Percentiles rank a stretch among this genome's conserved stretches.
Evolutionary conservation across 2,888 invertebrate species (phyloP).

Genomic region (Coenonympha glycerion): DNA sequence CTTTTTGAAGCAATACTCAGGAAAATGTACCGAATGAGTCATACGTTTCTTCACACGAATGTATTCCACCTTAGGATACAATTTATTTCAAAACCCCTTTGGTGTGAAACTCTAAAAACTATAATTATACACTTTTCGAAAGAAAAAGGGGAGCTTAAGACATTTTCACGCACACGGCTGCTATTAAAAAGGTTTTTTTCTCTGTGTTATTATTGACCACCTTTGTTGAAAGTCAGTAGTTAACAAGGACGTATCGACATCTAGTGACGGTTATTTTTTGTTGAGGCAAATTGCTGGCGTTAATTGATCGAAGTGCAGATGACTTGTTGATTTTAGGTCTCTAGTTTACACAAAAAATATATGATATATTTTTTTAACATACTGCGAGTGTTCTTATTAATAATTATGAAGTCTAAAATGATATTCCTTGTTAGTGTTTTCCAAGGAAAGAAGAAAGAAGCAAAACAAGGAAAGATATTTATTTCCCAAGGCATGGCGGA

Average conservation of each 20-base stretch:
- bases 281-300: slow-evolving; percentile 58
- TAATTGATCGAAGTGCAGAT: slow-evolving; percentile 65
- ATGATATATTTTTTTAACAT: background rate
- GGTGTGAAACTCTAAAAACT: slow-evolving; percentile 8
- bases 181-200: slow-evolving; percentile 26
- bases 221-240: slow-evolving; percentile 35
- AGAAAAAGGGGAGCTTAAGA: slow-evolving; percentile 3
- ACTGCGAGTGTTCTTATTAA: too few species aligned
- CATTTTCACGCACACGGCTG: slow-evolving; percentile 13
- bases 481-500: too few species aligned
- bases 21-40: background rate
- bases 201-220: slow-evolving; percentile 27
- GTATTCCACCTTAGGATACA: background rate
- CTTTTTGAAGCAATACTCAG: background rate
- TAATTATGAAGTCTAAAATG: too few species aligned
- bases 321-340: slow-evolving; percentile 61
- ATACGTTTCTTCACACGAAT: background rate
- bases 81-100: slow-evolving; percentile 1
- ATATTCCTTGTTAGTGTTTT: too few species aligned
- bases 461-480: too few species aligned
- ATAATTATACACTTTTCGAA: slow-evolving; percentile 3
- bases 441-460: too few species aligned
- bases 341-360: slow-evolving; percentile 34
- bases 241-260: slow-evolving; percentile 62
- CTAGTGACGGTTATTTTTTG: slow-evolving; percentile 56